Evolutionary conservation across 2,113 vertebrate species (phyloP), one percentile per base, ranked within the genome.

Genomic region (Pseudorhombus dupliciocellatus): DNA sequence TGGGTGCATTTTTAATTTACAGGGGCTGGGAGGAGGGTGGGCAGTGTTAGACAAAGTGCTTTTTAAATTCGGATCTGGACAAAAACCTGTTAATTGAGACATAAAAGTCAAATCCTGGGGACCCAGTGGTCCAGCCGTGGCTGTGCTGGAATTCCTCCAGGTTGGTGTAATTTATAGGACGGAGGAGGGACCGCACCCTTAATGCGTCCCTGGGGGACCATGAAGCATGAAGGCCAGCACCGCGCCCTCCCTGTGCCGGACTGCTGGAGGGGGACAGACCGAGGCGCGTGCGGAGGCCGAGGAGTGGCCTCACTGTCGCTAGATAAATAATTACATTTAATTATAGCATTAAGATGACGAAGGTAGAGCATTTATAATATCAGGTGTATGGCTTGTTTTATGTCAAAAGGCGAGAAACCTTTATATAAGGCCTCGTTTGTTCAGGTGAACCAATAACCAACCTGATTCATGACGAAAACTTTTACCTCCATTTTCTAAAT

Each of bases 71-170:
- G 5, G 6, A 28, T 28, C 21, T 11, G 14, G 1, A 31, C 40
- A n/a, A 25, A 44, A 53, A 26, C 0, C 51, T 57, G 37, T 34
- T 44, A 20, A 62, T 58, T 63, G 26, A 67, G 21, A 67, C 9
- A 22, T 31, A 8, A 46, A 56, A 24, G 24, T 7, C 11, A n/a
- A 40, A 31, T 22, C 18, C 46, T 34, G 11, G 12, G 15, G 53
- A n/a, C 34, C 16, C 37, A 9, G 26, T 15, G 53, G 56, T 79
- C 61, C 67, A 60, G 56, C 57, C 25, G 51, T 82, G 79, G 64
- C 84, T 91, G 92, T 91, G 86, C 83, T 90, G 89, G 88, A 92
- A 92, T 91, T 83, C 81, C 75, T 90, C 88, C 91, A 92, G 91
- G 80, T 78, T 81, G 60, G 34, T 46, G 42, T 82, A 70, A 78